A percentile compares a stretch with the other conserved stretches of the same genome.
Evolutionary conservation across 2,797 vertebrate species (phyloP).

Genomic region (Limosa lapponica): DNA sequence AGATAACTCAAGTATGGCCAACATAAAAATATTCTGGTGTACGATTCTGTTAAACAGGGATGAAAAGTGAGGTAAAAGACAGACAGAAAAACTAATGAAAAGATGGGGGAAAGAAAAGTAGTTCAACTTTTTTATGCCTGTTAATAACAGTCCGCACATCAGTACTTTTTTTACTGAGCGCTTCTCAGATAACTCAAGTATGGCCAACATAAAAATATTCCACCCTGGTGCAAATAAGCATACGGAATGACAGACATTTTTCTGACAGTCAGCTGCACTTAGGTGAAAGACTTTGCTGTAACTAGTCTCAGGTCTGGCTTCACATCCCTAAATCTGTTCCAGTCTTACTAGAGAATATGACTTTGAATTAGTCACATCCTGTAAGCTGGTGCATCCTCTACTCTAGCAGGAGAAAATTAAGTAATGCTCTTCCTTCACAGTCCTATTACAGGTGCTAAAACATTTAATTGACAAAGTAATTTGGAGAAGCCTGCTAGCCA

Average conservation of each 20-base stretch:
- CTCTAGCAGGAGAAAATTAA: neutral
- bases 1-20: no score
- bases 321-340: neutral
- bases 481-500: neutral
- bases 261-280: neutral
- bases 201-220: neutral
- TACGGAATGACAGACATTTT: neutral
- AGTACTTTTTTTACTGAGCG: neutral
- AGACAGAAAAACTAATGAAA: neutral
- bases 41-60: rapidly evolving
- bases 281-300: neutral
- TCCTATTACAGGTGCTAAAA: neutral
- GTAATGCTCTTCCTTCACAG: neutral
- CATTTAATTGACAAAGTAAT: neutral
- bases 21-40: rapidly evolving
- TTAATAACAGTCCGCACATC: neutral
- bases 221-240: neutral
- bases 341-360: neutral
- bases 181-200: neutral
- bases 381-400: neutral
- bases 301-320: neutral
- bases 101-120: neutral
- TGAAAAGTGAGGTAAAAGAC: neutral
- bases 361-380: neutral
- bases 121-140: neutral